phyloP scores from a whole-genome alignment of 2,797 vertebrate species.

The Spea hammondii region DNA sequence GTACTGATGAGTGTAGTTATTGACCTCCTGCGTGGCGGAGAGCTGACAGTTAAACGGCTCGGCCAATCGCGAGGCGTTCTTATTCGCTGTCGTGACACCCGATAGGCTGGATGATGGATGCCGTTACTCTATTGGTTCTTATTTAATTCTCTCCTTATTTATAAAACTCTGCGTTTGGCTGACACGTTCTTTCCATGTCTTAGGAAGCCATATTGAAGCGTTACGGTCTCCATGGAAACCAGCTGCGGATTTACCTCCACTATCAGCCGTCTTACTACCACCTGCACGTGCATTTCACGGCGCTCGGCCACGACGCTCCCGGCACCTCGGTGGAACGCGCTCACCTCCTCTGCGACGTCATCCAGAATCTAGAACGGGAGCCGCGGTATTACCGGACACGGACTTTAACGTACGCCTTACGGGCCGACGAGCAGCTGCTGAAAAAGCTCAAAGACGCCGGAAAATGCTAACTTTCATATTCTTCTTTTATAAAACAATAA shows the following conservation, averaged over 20 bases:
- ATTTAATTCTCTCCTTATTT: no score
- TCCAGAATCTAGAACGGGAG: slow-evolving; percentile 80
- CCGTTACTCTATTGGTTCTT: no score
- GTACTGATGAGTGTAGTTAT: no score
- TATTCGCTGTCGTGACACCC: no score
- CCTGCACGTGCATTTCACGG: slow-evolving; percentile 90
- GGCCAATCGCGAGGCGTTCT: no score
- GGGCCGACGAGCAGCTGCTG: slow-evolving; percentile 75
- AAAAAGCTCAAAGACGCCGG: slow-evolving; percentile 74
- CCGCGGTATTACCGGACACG: slow-evolving; percentile 73
- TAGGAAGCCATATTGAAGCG: slow-evolving; percentile 77
- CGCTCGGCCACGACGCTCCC: slow-evolving; percentile 80
- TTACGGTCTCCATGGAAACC: slow-evolving; percentile 67
- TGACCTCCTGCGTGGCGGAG: no score
- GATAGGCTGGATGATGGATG: no score
- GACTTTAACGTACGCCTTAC: slow-evolving; percentile 77
- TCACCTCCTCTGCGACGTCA: slow-evolving; percentile 84
- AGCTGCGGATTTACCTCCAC: slow-evolving; percentile 84
- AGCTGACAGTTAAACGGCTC: no score
- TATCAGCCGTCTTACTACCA: slow-evolving; percentile 96
- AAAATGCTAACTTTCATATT: slow-evolving; percentile 51
- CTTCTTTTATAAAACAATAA: background rate
- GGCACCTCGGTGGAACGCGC: slow-evolving; percentile 84
- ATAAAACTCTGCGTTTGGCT: no score
- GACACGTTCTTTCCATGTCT: background rate